phyloP scores from a whole-genome alignment of 2,113 vertebrate genomes.

The Caranx ignobilis region DNA sequence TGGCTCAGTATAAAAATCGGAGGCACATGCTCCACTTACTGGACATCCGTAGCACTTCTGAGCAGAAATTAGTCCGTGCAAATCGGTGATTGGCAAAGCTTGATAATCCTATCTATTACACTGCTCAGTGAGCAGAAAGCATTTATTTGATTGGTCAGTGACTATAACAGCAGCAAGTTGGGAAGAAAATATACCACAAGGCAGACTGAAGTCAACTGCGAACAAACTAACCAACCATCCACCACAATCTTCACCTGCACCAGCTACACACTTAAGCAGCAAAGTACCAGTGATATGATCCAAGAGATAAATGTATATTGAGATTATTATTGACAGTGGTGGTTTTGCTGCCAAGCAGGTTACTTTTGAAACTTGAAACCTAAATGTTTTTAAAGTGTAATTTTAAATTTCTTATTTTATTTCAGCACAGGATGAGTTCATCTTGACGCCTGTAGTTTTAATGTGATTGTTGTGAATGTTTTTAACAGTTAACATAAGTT shows the following conservation, averaged over 20 bases:
- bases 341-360: not conserved
- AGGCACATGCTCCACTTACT: slow-evolving; percentile 44
- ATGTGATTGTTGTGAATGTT: not conserved
- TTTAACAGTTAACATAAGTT: not conserved
- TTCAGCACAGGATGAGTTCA: not conserved
- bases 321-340: not conserved
- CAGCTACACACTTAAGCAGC: not conserved
- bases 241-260: not conserved
- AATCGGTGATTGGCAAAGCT: slow-evolving; percentile 55
- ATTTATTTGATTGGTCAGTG: slow-evolving; percentile 58
- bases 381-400: not conserved
- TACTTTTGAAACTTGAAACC: not conserved
- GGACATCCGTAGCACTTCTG: slow-evolving; percentile 14
- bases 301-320: not conserved
- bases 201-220: not conserved
- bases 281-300: not conserved
- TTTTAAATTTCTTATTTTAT: not conserved
- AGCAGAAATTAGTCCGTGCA: slow-evolving; percentile 46
- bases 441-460: not conserved
- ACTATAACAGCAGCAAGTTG: slow-evolving; percentile 26
- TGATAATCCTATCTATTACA: slow-evolving; percentile 61
- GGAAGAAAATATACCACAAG: not conserved
- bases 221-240: not conserved
- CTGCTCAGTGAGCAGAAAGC: slow-evolving; percentile 60
- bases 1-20: slow-evolving; percentile 28